phyloP scores from a whole-genome alignment of 2,797 vertebrate genomes.

The Oryzias sinensis region DNA sequence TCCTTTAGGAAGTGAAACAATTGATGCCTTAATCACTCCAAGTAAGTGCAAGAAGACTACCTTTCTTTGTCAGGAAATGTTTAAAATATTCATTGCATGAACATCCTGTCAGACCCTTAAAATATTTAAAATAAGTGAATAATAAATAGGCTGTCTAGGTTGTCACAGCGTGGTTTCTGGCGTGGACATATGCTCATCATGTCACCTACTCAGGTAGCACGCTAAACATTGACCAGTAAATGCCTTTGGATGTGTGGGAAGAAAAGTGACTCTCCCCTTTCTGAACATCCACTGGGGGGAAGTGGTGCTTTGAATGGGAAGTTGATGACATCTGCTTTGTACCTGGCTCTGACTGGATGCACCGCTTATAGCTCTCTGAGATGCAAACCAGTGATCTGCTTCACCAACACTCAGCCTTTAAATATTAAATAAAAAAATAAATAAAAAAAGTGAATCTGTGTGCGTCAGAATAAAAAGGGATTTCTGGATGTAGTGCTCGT shows the following conservation, averaged over 20 bases:
- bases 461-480: conserved; percentile 21
- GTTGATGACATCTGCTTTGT: conserved; percentile 62
- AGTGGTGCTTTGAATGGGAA: conserved; percentile 62
- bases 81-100: conserved; percentile 72
- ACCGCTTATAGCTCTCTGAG: conserved; percentile 30
- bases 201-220: conserved; percentile 42
- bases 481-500: conserved; percentile 36
- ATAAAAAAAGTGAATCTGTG: conserved; percentile 2
- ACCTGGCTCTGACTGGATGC: conserved; percentile 29
- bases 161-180: conserved; percentile 38
- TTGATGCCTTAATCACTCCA: conserved; percentile 56
- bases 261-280: conserved; percentile 50
- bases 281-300: conserved; percentile 60
- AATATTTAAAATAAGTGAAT: conserved; percentile 80
- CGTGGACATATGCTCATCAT: conserved; percentile 33
- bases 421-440: conserved; percentile 4
- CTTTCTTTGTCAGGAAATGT: conserved; percentile 42
- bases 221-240: conserved; percentile 64
- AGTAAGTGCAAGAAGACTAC: conserved; percentile 53
- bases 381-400: conserved; percentile 42
- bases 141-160: conserved; percentile 59
- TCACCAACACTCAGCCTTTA: conserved; percentile 14
- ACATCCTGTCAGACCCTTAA: conserved; percentile 67
- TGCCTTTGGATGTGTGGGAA: conserved; percentile 63
- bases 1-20: conserved; percentile 32